These are phyloP conservation scores for Vireo altiloquus DNA, from an alignment of 2,113 vertebrate genomes.

Conservation along the genomic window DNA sequence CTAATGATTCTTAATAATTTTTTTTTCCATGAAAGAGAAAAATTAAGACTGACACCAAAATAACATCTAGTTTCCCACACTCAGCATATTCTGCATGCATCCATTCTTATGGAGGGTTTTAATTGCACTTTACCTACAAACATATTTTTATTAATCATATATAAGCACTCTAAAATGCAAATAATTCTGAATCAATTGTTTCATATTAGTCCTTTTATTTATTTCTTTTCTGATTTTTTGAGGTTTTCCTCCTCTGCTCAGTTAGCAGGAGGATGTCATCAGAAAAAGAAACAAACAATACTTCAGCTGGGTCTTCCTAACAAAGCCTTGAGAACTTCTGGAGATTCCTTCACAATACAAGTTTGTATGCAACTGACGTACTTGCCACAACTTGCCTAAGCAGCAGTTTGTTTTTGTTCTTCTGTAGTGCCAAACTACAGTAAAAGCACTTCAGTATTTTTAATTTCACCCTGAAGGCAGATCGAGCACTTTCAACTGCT, in stretches of 20 bases:
- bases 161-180: background rate
- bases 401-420: background rate
- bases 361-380: background rate
- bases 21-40: background rate
- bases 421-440: background rate
- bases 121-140: background rate
- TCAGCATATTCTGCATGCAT: background rate
- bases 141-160: background rate
- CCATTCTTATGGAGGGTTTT: background rate
- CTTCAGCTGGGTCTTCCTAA: background rate
- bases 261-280: background rate
- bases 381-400: conserved; percentile 38
- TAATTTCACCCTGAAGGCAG: conserved; percentile 22
- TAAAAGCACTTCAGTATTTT: background rate
- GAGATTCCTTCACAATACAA: background rate
- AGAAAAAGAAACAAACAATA: background rate
- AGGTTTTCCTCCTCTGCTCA: background rate
- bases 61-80: background rate
- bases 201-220: background rate
- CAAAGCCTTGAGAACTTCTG: background rate
- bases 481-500: conserved; percentile 34
- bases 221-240: background rate
- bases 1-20: background rate
- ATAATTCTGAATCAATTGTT: background rate
- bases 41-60: background rate